phyloP scores from a whole-genome alignment of 1,140 invertebrate species.

The Cylas formicarius region DNA sequence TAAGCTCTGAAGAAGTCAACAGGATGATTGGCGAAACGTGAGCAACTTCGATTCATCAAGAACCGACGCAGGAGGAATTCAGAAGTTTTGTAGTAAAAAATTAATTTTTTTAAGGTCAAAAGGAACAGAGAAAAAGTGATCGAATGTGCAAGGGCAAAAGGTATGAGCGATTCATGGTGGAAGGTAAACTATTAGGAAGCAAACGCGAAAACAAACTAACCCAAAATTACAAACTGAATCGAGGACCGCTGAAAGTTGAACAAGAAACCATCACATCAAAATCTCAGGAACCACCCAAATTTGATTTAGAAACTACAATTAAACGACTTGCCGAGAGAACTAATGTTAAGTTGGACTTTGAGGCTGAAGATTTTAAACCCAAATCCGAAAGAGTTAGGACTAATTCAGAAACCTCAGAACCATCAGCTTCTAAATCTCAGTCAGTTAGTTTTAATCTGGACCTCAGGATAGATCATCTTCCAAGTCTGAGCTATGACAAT shows the following conservation, averaged over 20 bases:
- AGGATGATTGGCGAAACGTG: too few species aligned
- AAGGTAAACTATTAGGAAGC: slow-evolving; percentile 52
- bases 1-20: too few species aligned
- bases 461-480: slow-evolving; percentile 75
- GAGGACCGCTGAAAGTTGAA: slow-evolving; percentile 22
- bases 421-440: slow-evolving; percentile 37
- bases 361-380: slow-evolving; percentile 22
- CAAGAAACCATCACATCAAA: slow-evolving; percentile 20
- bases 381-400: slow-evolving; percentile 22
- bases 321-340: slow-evolving; percentile 39
- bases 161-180: slow-evolving; percentile 77
- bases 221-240: slow-evolving; percentile 18
- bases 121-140: slow-evolving; percentile 44
- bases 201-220: slow-evolving; percentile 45
- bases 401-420: slow-evolving; percentile 21
- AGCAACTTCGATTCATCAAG: too few species aligned
- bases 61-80: too few species aligned
- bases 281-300: slow-evolving; percentile 21
- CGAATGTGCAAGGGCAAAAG: slow-evolving; percentile 74
- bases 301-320: slow-evolving; percentile 37
- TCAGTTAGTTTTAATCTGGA: slow-evolving; percentile 73
- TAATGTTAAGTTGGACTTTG: slow-evolving; percentile 27
- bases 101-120: slow-evolving; percentile 19
- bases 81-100: slow-evolving; percentile 13
- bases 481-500: slow-evolving; percentile 69